Percentiles rank a stretch among this genome's conserved stretches.
phyloP scores from a whole-genome alignment of 2,888 invertebrate genomes.

The Ctena decussata region DNA sequence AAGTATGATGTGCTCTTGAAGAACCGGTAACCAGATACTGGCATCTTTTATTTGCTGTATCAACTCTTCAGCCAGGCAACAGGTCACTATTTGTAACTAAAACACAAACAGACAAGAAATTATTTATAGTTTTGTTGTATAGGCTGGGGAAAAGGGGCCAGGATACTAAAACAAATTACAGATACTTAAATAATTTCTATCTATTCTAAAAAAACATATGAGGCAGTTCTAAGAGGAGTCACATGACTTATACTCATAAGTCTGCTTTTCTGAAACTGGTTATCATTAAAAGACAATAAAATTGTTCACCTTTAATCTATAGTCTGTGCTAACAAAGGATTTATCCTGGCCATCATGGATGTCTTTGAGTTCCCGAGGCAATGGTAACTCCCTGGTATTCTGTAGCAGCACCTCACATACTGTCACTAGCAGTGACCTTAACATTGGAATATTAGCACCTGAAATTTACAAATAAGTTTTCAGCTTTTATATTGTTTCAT shows the following conservation, averaged over 20 bases:
- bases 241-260: too few relatives aligned
- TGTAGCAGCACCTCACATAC: conserved; percentile 80
- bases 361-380: conserved; percentile 56
- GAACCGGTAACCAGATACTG: conserved; percentile 75
- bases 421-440: conserved; percentile 70
- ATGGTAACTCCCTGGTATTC: conserved; percentile 78
- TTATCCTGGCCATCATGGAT: conserved; percentile 25
- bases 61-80: conserved; percentile 80
- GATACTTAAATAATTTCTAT: too few relatives aligned
- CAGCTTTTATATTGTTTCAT: too few relatives aligned
- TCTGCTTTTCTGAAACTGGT: too few relatives aligned
- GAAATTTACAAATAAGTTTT: background rate
- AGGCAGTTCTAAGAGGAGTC: too few relatives aligned
- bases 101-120: too few relatives aligned
- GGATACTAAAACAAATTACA: too few relatives aligned
- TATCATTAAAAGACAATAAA: too few relatives aligned
- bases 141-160: too few relatives aligned
- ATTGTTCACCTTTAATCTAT: conserved; percentile 70
- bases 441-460: conserved; percentile 52
- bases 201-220: too few relatives aligned
- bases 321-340: conserved; percentile 53
- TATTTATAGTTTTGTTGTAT: too few relatives aligned
- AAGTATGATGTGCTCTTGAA: conserved; percentile 79
- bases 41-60: conserved; percentile 70
- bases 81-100: conserved; percentile 79